Evolutionary conservation across 2,113 vertebrate genomes (phyloP).

Genomic region (Archocentrus centrarchus): DNA sequence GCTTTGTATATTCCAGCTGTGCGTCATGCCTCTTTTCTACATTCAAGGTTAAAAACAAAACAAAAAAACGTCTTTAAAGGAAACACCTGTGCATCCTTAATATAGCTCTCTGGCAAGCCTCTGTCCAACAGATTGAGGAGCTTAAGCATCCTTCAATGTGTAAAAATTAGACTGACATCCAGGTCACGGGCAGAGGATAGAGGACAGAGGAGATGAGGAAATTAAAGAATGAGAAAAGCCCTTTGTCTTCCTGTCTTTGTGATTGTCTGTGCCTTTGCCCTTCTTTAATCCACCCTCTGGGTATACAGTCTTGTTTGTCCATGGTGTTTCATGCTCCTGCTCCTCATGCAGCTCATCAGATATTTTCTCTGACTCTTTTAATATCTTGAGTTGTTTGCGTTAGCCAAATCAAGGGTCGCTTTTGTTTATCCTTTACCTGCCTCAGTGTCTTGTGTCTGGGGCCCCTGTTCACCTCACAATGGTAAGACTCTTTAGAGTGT

Average conservation of each 20-base stretch:
- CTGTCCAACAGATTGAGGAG: not conserved
- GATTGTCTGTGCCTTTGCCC: rapidly evolving
- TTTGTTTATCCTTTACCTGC: not conserved
- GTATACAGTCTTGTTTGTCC: not conserved
- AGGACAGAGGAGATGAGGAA: not conserved
- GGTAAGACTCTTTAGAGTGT: not conserved
- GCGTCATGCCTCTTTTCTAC: too few relatives aligned
- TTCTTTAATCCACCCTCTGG: not conserved
- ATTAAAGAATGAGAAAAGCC: not conserved
- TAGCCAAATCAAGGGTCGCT: rapidly evolving
- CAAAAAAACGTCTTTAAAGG: not conserved
- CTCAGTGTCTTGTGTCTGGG: not conserved
- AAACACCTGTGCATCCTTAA: not conserved
- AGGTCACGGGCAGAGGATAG: rapidly evolving
- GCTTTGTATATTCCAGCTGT: not conserved
- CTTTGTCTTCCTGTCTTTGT: rapidly evolving
- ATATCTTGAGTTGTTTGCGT: not conserved
- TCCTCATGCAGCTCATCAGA: not conserved
- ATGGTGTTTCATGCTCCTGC: not conserved
- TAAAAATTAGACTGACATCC: not conserved
- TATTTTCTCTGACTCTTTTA: not conserved
- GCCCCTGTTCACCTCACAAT: not conserved
- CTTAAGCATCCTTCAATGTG: not conserved
- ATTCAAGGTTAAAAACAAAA: not conserved
- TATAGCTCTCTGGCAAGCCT: not conserved